These are phyloP conservation scores for Ormia ochracea DNA, from an alignment of 2,888 invertebrate genomes.

Conservation along the genomic window DNA sequence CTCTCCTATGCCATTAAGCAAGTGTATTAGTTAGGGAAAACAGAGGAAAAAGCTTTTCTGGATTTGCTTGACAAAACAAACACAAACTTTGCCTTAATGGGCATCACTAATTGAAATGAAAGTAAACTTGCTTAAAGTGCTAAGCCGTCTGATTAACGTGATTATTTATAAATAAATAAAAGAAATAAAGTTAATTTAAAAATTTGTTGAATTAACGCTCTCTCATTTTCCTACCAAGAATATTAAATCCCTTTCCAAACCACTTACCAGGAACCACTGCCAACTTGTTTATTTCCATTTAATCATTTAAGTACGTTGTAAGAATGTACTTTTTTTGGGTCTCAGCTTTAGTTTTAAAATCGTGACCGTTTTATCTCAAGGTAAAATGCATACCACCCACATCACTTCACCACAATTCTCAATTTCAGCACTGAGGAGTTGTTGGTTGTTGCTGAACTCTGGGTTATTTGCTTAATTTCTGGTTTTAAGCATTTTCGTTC, in stretches of 20 bases:
- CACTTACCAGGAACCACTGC: not conserved
- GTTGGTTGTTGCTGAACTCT: constrained; percentile 28
- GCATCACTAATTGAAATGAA: not conserved
- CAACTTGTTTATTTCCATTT: not conserved
- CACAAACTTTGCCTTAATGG: not conserved
- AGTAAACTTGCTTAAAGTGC: not conserved
- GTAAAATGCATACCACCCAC: not conserved
- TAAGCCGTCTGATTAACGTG: not conserved
- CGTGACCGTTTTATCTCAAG: constrained; percentile 44
- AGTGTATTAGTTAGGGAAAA: not conserved
- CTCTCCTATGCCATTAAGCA: not conserved
- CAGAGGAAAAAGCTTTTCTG: not conserved
- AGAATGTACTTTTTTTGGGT: not conserved
- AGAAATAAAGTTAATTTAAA: too few relatives aligned
- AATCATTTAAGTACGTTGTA: not conserved
- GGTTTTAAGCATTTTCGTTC: constrained; percentile 30
- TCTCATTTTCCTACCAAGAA: not conserved
- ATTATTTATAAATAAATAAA: not conserved
- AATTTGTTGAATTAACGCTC: too few relatives aligned
- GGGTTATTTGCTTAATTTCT: constrained; percentile 46
- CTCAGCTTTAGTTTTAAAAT: not conserved
- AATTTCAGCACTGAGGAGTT: too few relatives aligned
- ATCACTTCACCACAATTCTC: not conserved
- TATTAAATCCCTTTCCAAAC: not conserved
- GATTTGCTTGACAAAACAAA: not conserved